Percentiles rank a stretch among this genome's conserved stretches.
phyloP scores from a whole-genome alignment of 2,113 vertebrate genomes.

The Chiloscyllium plagiosum region DNA sequence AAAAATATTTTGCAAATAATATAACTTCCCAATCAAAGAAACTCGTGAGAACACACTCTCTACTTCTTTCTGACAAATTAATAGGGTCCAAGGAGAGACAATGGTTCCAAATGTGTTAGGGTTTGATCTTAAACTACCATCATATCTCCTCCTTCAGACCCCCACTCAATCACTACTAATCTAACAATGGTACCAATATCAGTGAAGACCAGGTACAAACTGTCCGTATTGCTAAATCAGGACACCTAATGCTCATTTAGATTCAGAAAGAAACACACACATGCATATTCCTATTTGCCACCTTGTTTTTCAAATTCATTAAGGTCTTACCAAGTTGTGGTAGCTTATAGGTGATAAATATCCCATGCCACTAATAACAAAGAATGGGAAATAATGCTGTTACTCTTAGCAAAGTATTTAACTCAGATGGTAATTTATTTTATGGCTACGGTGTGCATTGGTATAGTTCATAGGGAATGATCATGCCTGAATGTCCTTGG shows the following conservation, averaged over 20 bases:
- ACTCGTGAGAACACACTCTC: not conserved
- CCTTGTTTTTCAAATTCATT: not conserved
- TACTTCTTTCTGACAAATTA: not conserved
- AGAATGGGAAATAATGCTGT: not conserved
- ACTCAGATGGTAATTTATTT: not conserved
- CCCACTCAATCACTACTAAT: not conserved
- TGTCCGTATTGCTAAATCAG: not conserved
- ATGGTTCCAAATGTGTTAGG: not conserved
- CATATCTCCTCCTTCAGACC: no score
- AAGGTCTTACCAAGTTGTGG: not conserved
- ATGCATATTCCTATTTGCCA: not conserved
- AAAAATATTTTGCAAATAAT: not conserved
- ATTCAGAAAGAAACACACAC: not conserved
- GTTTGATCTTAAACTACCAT: no score
- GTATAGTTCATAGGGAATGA: not conserved
- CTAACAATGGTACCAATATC: not conserved
- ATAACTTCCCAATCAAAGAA: not conserved
- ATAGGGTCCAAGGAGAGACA: not conserved
- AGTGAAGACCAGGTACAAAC: not conserved
- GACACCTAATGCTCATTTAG: not conserved
- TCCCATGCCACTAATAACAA: not conserved
- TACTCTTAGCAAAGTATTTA: not conserved
- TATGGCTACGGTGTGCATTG: not conserved
- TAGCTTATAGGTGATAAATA: not conserved
- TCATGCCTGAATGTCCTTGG: not conserved